Evolutionary conservation across 1,140 invertebrate species (phyloP).

Genomic region (Heliothis subflexa): DNA sequence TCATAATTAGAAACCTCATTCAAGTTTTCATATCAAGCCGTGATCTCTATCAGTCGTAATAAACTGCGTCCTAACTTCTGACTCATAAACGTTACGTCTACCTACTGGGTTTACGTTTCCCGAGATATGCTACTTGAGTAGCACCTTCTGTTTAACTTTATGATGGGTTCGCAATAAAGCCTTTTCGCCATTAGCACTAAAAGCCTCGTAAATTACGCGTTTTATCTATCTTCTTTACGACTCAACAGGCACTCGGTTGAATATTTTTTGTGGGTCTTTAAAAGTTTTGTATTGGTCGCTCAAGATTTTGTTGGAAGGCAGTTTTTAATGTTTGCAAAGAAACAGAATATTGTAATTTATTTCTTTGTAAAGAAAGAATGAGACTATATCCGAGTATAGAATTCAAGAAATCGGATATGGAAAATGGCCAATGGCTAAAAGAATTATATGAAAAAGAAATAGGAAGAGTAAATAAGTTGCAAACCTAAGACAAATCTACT

Average conservation of each 20-base stretch:
- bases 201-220: constrained; percentile 65
- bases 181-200: constrained; percentile 62
- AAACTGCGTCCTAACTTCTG: not conserved
- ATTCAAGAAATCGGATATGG: no score
- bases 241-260: constrained; percentile 25
- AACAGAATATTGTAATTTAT: not conserved
- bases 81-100: constrained; percentile 19
- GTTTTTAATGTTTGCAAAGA: not conserved
- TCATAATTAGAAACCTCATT: not conserved
- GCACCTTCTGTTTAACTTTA: constrained; percentile 70
- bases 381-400: no score
- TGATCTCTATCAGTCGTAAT: not conserved
- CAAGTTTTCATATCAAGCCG: not conserved
- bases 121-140: constrained; percentile 55
- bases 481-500: no score
- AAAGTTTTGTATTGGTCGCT: constrained; percentile 30
- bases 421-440: no score
- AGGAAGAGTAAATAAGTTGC: no score
- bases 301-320: not conserved
- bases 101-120: constrained; percentile 29
- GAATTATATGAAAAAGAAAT: no score
- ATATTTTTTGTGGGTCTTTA: constrained; percentile 38
- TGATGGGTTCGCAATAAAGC: constrained; percentile 63
- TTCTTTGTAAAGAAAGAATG: no score
- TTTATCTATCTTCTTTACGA: constrained; percentile 62